A percentile compares a stretch with the other conserved stretches of the same genome.
Evolutionary conservation across 2,888 invertebrate species (phyloP).

Genomic region (Nebria brevicollis): DNA sequence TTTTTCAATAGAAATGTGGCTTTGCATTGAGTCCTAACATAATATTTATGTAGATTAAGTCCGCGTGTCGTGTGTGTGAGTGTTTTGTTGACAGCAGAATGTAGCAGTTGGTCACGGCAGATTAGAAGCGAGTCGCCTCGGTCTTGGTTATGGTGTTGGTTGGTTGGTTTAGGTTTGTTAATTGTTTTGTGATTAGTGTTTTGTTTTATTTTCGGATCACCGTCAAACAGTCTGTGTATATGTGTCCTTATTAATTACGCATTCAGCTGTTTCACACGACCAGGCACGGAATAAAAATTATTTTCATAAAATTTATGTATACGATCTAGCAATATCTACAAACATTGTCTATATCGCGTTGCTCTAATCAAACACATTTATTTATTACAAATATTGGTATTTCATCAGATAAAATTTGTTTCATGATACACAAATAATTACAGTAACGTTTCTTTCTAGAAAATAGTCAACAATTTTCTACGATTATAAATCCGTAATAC

Average conservation of each 20-base stretch:
- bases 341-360: too few species aligned
- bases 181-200: conserved; percentile 1
- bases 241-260: not conserved
- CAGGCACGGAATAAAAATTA: not conserved
- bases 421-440: too few species aligned
- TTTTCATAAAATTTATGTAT: too few species aligned
- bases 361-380: too few species aligned
- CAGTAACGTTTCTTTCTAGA: too few species aligned
- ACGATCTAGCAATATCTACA: too few species aligned
- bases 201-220: not conserved
- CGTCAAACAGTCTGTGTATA: not conserved
- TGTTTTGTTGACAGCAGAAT: conserved; percentile 1
- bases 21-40: not conserved
- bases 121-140: not conserved
- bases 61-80: not conserved
- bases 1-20: too few species aligned
- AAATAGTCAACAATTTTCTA: too few species aligned
- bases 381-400: too few species aligned
- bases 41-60: not conserved
- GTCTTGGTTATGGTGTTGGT: not conserved
- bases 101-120: not conserved
- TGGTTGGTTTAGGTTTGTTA: conserved; percentile 1
- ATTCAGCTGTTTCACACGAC: not conserved
- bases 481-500: too few species aligned
- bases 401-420: too few species aligned